Conservation (phyloP, 2,888 invertebrate genomes). For the Napeogenes sylphis region DNA sequence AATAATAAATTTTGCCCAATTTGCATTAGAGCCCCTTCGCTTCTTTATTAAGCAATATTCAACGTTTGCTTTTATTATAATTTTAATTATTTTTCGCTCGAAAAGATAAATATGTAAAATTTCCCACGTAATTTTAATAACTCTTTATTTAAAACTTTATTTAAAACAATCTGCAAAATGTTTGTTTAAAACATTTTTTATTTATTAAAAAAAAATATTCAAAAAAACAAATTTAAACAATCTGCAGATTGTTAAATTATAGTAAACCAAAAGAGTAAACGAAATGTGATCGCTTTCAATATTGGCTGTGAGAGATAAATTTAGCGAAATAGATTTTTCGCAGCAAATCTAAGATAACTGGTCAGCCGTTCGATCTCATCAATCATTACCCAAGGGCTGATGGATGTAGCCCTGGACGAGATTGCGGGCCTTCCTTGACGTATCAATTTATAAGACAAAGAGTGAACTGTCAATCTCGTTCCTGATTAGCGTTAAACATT, state of each 20-base stretch:
- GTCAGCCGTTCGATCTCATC: conserved; percentile 57
- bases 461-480: conserved; percentile 59
- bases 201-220: no score
- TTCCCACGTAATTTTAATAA: no score
- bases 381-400: conserved; percentile 65
- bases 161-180: not conserved
- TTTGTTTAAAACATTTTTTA: not conserved
- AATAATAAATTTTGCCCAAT: conserved; percentile 70
- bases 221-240: no score
- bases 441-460: conserved; percentile 75
- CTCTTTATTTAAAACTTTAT: no score
- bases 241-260: not conserved
- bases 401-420: conserved; percentile 59
- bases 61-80: conserved; percentile 34
- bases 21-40: conserved; percentile 65
- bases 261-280: not conserved
- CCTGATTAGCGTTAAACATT: conserved; percentile 46
- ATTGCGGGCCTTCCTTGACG: conserved; percentile 62
- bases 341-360: conserved; percentile 40
- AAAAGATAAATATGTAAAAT: no score
- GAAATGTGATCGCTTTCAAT: not conserved
- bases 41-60: conserved; percentile 48
- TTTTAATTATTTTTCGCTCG: conserved; percentile 35
- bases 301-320: conserved; percentile 18
- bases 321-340: conserved; percentile 34